phyloP scores from a whole-genome alignment of 2,888 invertebrate species.

The Xylocampa areola region DNA sequence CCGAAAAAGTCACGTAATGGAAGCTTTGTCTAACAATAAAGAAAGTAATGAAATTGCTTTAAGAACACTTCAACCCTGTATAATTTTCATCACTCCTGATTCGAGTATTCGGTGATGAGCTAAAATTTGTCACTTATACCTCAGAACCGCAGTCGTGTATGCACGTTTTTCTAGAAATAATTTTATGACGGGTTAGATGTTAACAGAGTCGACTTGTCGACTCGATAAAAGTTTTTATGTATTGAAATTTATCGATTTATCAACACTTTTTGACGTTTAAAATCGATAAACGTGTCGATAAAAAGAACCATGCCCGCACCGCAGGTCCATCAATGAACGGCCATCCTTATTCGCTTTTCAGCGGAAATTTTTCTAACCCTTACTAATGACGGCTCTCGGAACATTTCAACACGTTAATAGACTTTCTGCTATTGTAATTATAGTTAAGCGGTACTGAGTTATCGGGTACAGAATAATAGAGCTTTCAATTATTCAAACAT shows the following conservation, averaged over 20 bases:
- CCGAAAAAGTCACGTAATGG: constrained; percentile 29
- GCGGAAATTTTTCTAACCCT: constrained; percentile 3
- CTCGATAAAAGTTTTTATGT: no score
- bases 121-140: background rate
- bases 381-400: constrained; percentile 12
- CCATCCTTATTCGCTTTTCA: constrained; percentile 7
- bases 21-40: constrained; percentile 14
- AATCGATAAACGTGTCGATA: no score
- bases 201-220: no score
- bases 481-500: constrained; percentile 16
- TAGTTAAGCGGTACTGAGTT: constrained; percentile 9
- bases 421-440: constrained; percentile 44
- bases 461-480: constrained; percentile 5
- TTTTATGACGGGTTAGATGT: no score
- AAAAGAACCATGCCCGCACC: no score
- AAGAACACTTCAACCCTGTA: background rate
- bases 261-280: no score
- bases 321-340: background rate
- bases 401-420: constrained; percentile 21
- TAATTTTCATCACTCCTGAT: no score
- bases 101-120: background rate
- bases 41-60: constrained; percentile 12
- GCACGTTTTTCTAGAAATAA: no score
- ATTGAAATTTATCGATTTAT: no score
- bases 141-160: no score